A percentile compares a stretch with the other conserved stretches of the same genome.
phyloP scores from a whole-genome alignment of 2,113 vertebrate genomes.

The Eptesicus fuscus region DNA sequence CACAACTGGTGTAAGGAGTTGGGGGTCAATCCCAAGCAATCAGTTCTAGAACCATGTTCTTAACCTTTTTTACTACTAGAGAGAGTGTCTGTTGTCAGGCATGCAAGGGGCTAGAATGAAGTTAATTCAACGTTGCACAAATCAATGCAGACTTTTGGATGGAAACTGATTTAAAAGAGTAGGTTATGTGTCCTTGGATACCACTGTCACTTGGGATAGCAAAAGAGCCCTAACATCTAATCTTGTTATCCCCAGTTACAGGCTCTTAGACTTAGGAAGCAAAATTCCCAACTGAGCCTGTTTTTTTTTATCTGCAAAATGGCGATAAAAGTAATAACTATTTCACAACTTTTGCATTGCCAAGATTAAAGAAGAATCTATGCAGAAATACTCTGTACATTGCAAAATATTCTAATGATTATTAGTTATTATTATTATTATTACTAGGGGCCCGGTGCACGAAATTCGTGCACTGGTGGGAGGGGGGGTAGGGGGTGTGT shows the following conservation, averaged over 20 bases:
- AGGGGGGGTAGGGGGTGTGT: no score
- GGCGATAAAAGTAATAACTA: not conserved
- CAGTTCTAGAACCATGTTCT: not conserved
- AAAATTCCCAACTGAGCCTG: not conserved
- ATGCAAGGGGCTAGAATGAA: not conserved
- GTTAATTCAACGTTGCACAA: not conserved
- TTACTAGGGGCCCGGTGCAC: no score
- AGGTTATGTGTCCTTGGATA: not conserved
- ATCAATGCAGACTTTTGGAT: not conserved
- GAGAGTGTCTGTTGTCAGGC: not conserved
- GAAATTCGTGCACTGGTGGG: no score
- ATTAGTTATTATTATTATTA: not conserved
- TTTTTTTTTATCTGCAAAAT: not conserved
- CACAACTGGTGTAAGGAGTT: not conserved
- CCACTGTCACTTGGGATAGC: not conserved
- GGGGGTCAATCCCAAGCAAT: not conserved
- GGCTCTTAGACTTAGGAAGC: not conserved
- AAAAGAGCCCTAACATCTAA: not conserved
- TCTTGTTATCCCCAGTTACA: not conserved
- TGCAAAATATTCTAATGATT: not conserved
- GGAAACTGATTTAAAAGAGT: not conserved
- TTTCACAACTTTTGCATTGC: not conserved
- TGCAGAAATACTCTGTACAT: not conserved
- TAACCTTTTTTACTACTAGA: not conserved
- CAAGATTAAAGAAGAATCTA: not conserved